Percentiles rank a stretch among this genome's conserved stretches.
phyloP scores from a whole-genome alignment of 2,797 vertebrate species.

The Hozukius guyotensis region DNA sequence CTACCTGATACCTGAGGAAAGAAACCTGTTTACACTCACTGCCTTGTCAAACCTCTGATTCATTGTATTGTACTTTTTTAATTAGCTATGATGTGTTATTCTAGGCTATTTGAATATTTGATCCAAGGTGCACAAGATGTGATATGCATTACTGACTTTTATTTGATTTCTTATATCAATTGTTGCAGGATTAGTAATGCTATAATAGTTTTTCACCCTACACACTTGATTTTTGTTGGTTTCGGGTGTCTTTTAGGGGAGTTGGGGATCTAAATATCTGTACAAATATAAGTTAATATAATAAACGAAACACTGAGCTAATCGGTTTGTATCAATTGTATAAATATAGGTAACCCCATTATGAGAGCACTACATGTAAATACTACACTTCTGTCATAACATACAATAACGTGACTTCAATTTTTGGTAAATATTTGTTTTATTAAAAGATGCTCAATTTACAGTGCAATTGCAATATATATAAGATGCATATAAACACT shows the following conservation, averaged over 20 bases:
- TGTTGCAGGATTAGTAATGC: neutral
- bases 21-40: neutral
- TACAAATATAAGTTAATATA: neutral
- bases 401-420: neutral
- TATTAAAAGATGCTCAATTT: neutral
- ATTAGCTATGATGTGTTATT: neutral
- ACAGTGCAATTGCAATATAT: neutral
- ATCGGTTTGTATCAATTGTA: too few species aligned
- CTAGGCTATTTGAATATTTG: neutral
- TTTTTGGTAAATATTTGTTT: neutral
- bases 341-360: too few species aligned
- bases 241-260: neutral
- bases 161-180: neutral
- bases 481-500: neutral
- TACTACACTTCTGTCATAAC: neutral
- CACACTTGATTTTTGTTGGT: neutral
- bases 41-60: neutral
- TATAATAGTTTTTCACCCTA: neutral
- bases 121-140: neutral
- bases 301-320: too few species aligned
- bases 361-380: neutral
- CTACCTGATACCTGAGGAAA: neutral
- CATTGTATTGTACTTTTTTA: neutral
- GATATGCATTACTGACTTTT: neutral
- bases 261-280: neutral